Conservation (phyloP, 2,888 invertebrate species). For the Flexamia atlantica region DNA sequence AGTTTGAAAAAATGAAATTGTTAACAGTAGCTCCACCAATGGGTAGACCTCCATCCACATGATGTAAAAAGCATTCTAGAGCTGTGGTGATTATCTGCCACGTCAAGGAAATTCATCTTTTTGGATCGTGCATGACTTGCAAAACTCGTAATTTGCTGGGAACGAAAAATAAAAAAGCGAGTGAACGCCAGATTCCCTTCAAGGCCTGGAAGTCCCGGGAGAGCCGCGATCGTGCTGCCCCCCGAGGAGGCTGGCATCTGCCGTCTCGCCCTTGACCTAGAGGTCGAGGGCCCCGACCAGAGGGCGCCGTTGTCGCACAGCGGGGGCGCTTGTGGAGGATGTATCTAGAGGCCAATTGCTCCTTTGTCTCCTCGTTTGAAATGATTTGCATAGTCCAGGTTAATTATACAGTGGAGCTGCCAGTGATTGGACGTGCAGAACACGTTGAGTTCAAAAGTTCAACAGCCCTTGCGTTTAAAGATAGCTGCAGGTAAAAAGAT, state of each 20-base stretch:
- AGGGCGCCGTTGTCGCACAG: constrained; percentile 22
- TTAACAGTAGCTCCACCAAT: too few relatives aligned
- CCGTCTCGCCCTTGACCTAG: constrained; percentile 4
- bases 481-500: too few relatives aligned
- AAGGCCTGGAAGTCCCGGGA: background rate
- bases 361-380: constrained; percentile 31
- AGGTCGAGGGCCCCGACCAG: constrained; percentile 9
- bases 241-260: background rate
- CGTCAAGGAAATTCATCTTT: background rate
- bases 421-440: background rate
- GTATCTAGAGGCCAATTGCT: constrained; percentile 16
- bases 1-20: too few relatives aligned
- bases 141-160: background rate
- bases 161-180: background rate
- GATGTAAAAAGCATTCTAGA: too few relatives aligned
- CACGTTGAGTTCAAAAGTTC: background rate
- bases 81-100: too few relatives aligned
- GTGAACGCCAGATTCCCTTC: background rate
- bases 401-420: background rate
- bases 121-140: constrained; percentile 9
- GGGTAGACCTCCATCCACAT: too few relatives aligned
- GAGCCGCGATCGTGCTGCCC: background rate
- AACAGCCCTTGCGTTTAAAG: too few relatives aligned
- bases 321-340: background rate
- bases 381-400: constrained; percentile 13